phyloP scores from a whole-genome alignment of 2,797 vertebrate species.

The Sebastes ruberrimus region DNA sequence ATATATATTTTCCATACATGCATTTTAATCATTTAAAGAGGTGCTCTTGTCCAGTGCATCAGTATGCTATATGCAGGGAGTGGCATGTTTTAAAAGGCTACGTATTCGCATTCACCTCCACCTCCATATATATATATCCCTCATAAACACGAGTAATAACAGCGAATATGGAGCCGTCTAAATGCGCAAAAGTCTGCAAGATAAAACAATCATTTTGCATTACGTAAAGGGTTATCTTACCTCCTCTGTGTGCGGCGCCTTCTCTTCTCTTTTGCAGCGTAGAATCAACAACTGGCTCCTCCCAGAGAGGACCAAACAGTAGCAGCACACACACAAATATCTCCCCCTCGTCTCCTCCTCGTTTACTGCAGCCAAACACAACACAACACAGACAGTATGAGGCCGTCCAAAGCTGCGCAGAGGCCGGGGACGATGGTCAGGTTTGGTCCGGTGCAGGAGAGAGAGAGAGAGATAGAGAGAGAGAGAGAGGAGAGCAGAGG shows the following conservation, averaged over 20 bases:
- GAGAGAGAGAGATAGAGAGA: not conserved
- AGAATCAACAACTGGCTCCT: slow-evolving; percentile 79
- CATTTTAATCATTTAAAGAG: slow-evolving; percentile 53
- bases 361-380: slow-evolving; percentile 49
- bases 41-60: slow-evolving; percentile 69
- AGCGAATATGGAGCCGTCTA: not conserved
- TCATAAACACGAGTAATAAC: not conserved
- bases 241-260: slow-evolving; percentile 68
- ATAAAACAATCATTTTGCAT: slow-evolving; percentile 50
- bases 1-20: not conserved
- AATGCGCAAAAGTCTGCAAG: slow-evolving; percentile 23
- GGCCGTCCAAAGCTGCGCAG: slow-evolving; percentile 21
- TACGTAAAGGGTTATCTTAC: slow-evolving; percentile 74
- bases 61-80: slow-evolving; percentile 81
- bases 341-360: slow-evolving; percentile 40
- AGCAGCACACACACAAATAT: slow-evolving; percentile 32
- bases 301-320: slow-evolving; percentile 76
- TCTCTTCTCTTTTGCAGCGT: slow-evolving; percentile 68
- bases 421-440: not conserved
- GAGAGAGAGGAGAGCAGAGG: not conserved
- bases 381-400: slow-evolving; percentile 20
- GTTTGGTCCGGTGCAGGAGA: slow-evolving; percentile 20
- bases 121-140: not conserved
- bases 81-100: slow-evolving; percentile 79
- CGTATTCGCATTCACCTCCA: slow-evolving; percentile 60